Evolutionary conservation across 2,113 vertebrate species (phyloP).

Genomic region (Symphodus melops): DNA sequence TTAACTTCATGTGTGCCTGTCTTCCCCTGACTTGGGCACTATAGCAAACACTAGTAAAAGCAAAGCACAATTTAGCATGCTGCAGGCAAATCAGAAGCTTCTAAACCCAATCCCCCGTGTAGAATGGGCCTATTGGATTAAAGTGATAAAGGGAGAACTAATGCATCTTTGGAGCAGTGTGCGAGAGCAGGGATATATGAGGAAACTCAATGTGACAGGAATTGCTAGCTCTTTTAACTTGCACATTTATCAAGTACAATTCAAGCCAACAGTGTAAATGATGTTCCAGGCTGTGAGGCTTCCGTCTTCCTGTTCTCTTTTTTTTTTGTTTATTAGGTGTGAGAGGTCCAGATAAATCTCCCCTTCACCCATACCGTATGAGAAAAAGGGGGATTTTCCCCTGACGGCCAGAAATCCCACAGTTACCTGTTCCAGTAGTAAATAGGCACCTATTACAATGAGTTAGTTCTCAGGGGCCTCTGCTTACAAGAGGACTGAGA

Average conservation of each 20-base stretch:
- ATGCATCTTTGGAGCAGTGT: slow-evolving; percentile 56
- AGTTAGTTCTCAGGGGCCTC: slow-evolving; percentile 29
- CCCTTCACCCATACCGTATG: slow-evolving; percentile 14
- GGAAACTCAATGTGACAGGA: slow-evolving; percentile 69
- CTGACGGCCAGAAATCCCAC: slow-evolving; percentile 51
- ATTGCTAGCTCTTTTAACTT: slow-evolving; percentile 65
- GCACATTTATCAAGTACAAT: slow-evolving; percentile 61
- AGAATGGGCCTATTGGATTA: slow-evolving; percentile 72
- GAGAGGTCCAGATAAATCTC: slow-evolving; percentile 45
- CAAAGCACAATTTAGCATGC: slow-evolving; percentile 58
- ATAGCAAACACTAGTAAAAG: slow-evolving; percentile 46
- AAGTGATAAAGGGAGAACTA: slow-evolving; percentile 68
- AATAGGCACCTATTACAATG: slow-evolving; percentile 55
- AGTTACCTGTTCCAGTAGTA: slow-evolving; percentile 30
- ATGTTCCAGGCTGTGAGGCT: slow-evolving; percentile 34
- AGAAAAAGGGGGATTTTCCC: slow-evolving; percentile 41
- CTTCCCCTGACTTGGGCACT: slow-evolving; percentile 27
- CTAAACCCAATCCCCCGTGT: slow-evolving; percentile 64
- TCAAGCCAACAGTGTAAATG: slow-evolving; percentile 56
- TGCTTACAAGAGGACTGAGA: slow-evolving; percentile 25
- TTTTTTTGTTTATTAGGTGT: slow-evolving; percentile 37
- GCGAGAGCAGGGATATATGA: slow-evolving; percentile 50
- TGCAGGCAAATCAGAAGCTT: slow-evolving; percentile 69
- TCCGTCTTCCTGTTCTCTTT: slow-evolving; percentile 36
- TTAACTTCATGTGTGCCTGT: slow-evolving; percentile 45